Evolutionary conservation across 2,797 vertebrate genomes (phyloP).

Genomic region (Spinus olivaceus): DNA sequence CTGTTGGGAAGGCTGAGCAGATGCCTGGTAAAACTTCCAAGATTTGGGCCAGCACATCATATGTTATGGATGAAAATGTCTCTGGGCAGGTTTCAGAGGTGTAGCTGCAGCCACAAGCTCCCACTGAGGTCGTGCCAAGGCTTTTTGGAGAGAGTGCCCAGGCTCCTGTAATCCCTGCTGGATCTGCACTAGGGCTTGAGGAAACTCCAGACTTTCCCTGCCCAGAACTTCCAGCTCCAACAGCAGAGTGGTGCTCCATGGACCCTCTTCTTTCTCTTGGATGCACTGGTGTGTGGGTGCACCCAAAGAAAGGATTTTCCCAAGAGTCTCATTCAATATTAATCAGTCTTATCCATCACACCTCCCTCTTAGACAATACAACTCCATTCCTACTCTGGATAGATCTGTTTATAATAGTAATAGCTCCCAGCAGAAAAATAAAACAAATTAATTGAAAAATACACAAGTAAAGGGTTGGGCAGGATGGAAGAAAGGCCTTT

Average conservation of each 20-base stretch:
- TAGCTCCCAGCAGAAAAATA: background rate
- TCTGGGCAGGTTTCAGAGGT: background rate
- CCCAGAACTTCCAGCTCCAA: background rate
- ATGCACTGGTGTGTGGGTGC: background rate
- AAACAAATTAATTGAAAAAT: background rate
- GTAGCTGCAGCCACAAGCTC: background rate
- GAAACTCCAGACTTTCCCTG: background rate
- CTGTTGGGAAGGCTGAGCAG: background rate
- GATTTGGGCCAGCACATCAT: background rate
- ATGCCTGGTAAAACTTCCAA: background rate
- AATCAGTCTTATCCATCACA: background rate
- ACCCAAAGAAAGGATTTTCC: background rate
- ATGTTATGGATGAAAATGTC: accelerated
- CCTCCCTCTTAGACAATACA: background rate
- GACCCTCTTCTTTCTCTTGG: background rate
- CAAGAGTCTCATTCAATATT: background rate
- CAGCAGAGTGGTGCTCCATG: accelerated
- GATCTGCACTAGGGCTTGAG: background rate
- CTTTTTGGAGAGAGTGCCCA: background rate
- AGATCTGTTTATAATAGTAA: background rate
- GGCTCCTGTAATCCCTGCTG: background rate
- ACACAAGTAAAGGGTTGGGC: background rate
- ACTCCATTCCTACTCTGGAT: background rate
- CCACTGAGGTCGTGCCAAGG: background rate
- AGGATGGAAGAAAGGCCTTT: background rate